phyloP scores from a whole-genome alignment of 2,113 vertebrate genomes.

The Proteles cristata region DNA sequence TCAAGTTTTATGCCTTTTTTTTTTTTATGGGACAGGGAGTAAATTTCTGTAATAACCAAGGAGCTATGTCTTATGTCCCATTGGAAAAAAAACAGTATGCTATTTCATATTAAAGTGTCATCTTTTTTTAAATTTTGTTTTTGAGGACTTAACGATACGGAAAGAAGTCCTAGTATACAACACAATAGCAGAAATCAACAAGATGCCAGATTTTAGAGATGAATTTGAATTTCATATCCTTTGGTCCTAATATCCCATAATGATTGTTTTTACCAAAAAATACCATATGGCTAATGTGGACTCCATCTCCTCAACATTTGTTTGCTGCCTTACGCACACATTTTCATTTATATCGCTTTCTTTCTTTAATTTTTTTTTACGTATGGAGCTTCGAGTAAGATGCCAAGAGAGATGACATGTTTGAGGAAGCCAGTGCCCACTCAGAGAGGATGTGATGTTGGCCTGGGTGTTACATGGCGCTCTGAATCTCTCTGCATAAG shows the following conservation, averaged over 20 bases:
- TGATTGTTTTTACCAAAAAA: constrained; percentile 62
- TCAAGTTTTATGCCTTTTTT: neutral
- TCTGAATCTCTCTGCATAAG: neutral
- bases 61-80: neutral
- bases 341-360: constrained; percentile 26
- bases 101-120: neutral
- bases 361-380: constrained; percentile 50
- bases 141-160: constrained; percentile 21
- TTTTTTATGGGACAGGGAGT: neutral
- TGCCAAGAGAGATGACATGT: constrained; percentile 6
- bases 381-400: neutral
- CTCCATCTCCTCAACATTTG: constrained; percentile 49
- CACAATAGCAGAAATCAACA: constrained; percentile 45
- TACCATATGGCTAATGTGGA: constrained; percentile 57
- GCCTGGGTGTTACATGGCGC: neutral
- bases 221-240: constrained; percentile 58
- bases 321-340: constrained; percentile 22
- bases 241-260: constrained; percentile 50
- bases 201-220: constrained; percentile 48
- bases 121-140: neutral
- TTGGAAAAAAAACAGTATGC: neutral
- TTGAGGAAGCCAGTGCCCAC: neutral
- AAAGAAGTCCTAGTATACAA: constrained; percentile 27
- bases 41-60: constrained; percentile 54
- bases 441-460: neutral